Evolutionary conservation across 1,140 invertebrate species (phyloP), one percentile per base, ranked within the genome.

Genomic region (Drosophila kohkoa): DNA sequence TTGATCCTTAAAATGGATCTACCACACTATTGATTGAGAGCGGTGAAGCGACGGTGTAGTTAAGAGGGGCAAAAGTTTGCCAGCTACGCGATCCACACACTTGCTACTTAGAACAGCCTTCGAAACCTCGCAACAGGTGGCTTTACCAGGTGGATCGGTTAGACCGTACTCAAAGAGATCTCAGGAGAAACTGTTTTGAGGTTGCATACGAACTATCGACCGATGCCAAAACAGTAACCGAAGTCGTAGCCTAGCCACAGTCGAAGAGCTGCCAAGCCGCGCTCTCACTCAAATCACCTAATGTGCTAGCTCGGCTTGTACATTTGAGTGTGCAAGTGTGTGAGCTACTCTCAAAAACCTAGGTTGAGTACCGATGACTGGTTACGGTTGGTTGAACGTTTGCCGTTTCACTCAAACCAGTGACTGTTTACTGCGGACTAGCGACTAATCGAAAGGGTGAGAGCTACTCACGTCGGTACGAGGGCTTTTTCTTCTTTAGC

Each of bases 361-460:
- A 79, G 79, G 46, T 41, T 74, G 71, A 67, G 64, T 38, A 51
- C 62, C 48, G 28, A 48, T 48, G 55, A 55, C 65, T 81, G 6
- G 63, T 81, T 81, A 85, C 86, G 85, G 85, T 89, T 89, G 85
- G 85, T 90, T 89, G 85, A 86, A 85, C 81, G 81, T 63, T 54
- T 90, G 8, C 45, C 25, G 76, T 81, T 59, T 10, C 75, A 66
- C 85, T 89, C 86, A 89, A 83, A 65, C 73, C 16, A 28, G 57
- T 28, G 62, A 60, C 66, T 38, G 35, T 38, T 38, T 25, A 25
- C 20, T 25, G 3, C 20, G 20, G 35, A 38, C 6, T 72, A 32
- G 30, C 69, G 75, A 82, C 83, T 80, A 77, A 88, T 88, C 60
- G 77, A 65, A 59, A 72, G 45, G 46, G 72, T 55, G 65, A 57